Evolutionary conservation across 2,797 vertebrate genomes (phyloP).

Genomic region (Hozukius guyotensis): DNA sequence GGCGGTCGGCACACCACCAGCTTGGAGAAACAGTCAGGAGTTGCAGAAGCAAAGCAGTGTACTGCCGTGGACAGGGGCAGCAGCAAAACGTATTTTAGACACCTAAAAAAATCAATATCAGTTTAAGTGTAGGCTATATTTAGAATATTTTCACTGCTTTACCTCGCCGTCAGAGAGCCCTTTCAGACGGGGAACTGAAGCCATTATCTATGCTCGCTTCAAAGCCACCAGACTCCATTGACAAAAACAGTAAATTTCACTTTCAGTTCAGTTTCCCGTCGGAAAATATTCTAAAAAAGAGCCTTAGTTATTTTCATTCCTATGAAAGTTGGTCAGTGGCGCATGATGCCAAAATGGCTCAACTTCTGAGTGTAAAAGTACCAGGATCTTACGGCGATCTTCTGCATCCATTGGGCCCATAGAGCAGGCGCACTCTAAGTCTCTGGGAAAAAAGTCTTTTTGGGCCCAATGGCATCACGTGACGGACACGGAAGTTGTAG

Average conservation of each 20-base stretch:
- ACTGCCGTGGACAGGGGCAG: background rate
- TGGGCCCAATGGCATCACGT: rapidly evolving
- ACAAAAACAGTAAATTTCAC: background rate
- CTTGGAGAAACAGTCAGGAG: background rate
- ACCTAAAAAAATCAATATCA: background rate
- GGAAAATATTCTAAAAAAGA: background rate
- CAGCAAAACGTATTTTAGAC: background rate
- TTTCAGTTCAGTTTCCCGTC: background rate
- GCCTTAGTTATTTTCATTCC: background rate
- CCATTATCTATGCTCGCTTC: background rate
- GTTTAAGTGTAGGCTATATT: background rate
- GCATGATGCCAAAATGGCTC: too few species aligned
- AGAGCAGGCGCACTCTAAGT: too few species aligned
- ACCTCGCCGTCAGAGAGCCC: rapidly evolving
- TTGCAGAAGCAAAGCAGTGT: background rate
- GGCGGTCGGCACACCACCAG: too few species aligned
- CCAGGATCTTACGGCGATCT: too few species aligned
- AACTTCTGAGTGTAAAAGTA: too few species aligned
- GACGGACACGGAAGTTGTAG: too few species aligned
- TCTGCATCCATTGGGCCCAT: too few species aligned
- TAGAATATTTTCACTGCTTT: background rate
- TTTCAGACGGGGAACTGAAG: background rate
- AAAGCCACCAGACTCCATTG: background rate
- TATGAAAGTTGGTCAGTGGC: too few species aligned
- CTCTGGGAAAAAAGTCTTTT: too few species aligned